Evolutionary conservation across 2,888 invertebrate species (phyloP).

Genomic region (Cremastobaeus sp.): DNA sequence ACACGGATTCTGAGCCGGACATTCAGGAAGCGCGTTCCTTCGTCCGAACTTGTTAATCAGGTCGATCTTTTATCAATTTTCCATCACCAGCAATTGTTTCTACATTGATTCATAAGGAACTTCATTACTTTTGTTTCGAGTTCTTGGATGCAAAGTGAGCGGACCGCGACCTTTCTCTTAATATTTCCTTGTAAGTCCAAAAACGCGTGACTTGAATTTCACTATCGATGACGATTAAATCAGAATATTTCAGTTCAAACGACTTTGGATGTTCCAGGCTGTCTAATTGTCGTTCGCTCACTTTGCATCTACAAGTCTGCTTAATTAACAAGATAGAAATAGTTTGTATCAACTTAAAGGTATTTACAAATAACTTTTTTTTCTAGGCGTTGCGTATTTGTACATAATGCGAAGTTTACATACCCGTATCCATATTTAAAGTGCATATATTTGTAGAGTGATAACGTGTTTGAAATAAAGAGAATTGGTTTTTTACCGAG

Average conservation of each 20-base stretch:
- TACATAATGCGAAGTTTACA: slow-evolving; percentile 59
- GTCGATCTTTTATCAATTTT: slow-evolving; percentile 19
- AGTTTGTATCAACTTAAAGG: slow-evolving; percentile 42
- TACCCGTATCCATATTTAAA: slow-evolving; percentile 56
- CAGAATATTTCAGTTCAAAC: slow-evolving; percentile 7
- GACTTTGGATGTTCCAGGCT: not conserved
- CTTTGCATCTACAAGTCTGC: slow-evolving; percentile 39
- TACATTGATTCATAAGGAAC: not conserved
- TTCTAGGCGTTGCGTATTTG: slow-evolving; percentile 59
- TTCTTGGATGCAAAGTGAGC: not conserved
- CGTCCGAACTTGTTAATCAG: slow-evolving; percentile 71
- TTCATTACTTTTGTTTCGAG: not conserved
- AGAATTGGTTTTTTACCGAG: slow-evolving; percentile 40
- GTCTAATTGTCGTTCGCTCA: slow-evolving; percentile 2
- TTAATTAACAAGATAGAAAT: slow-evolving; percentile 38
- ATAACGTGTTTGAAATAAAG: slow-evolving; percentile 20
- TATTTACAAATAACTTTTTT: slow-evolving; percentile 40
- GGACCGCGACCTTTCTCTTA: no score
- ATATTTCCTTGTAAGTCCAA: no score
- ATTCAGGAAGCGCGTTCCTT: slow-evolving; percentile 72
- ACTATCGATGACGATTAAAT: slow-evolving; percentile 16
- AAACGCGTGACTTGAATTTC: no score
- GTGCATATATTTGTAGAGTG: slow-evolving; percentile 54
- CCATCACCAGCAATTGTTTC: slow-evolving; percentile 10
- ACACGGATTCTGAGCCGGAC: slow-evolving; percentile 70